phyloP scores from a whole-genome alignment of 2,797 vertebrate species.

The Chiroxiphia lanceolata region DNA sequence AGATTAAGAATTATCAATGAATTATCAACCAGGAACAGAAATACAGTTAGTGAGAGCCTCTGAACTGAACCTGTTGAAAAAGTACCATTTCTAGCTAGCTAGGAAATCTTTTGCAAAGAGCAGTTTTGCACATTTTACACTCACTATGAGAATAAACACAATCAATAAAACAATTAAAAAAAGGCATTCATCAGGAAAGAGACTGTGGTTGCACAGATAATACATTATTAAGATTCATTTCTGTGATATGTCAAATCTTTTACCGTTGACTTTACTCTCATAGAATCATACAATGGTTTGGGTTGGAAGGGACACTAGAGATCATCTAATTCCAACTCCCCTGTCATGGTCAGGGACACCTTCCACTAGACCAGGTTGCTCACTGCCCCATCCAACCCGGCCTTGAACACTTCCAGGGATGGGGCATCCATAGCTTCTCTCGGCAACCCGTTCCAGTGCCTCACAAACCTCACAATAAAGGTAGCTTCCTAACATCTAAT shows the following conservation, averaged over 20 bases:
- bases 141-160: not conserved
- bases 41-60: not conserved
- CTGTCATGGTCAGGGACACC: not conserved
- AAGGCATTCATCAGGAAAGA: not conserved
- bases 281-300: not conserved
- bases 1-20: not conserved
- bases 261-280: not conserved
- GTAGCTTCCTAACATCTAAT: not conserved
- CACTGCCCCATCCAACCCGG: accelerated
- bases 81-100: not conserved
- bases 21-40: not conserved
- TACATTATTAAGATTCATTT: not conserved
- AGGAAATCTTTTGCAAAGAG: not conserved
- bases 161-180: not conserved
- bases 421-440: not conserved
- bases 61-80: not conserved
- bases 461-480: not conserved
- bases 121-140: not conserved
- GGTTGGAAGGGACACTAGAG: not conserved
- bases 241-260: not conserved
- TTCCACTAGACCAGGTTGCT: too few species aligned
- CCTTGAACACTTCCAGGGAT: not conserved
- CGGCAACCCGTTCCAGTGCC: not conserved
- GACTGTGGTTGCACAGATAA: not conserved
- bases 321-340: not conserved